Base-by-base conservation (phyloP, 2,797 vertebrate species). In the Cirrhinus molitorella region DNA sequence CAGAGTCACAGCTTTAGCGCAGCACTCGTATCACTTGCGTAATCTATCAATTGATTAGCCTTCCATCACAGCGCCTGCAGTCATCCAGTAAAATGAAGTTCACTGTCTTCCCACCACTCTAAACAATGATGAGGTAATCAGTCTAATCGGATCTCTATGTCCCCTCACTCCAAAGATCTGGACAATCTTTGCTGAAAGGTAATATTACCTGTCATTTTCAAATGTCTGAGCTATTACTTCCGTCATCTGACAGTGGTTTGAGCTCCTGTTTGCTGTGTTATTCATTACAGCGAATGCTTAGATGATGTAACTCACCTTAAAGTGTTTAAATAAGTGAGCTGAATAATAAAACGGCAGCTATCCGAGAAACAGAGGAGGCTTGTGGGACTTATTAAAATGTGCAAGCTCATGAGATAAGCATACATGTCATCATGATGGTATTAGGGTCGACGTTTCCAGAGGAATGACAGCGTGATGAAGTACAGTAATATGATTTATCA, bases 11-110 rank as follows among this genome's bases (percentile, higher is more conserved):
- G 78, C 59, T 70, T 84, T 87, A 83, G 81, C 74, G 71, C 84
- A 87, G 82, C 85, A 83, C 87, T 88, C 87, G 89, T 91, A 92
- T 92, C 90, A 91, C 88, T 91, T 89, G 88, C 88, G 88, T 90
- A 91, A 93, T 94, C 93, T 91, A 93, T 94, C 87, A 89, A 93
- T 93, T 93, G 93, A 94, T 94, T 91, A 90, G 87, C 67, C 83
- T 79, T 88, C 88, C 85, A 79, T 83, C 81, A 89, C 88, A 87
- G 86, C 89, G 91, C 88, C 86, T 31, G 21, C 80, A 90, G 89
- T 91, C 89, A 90, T 92, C 86, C 80, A 85, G 79, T 91, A 86
- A 91, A 92, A 94, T 92, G 76, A 92, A 90, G 88, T 92, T 89
- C 74, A 88, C 51, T 72, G 90, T 88, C 91, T 90, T 88, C 88